phyloP scores from a whole-genome alignment of 2,797 vertebrate species.

The Enteromius paludinosus region DNA sequence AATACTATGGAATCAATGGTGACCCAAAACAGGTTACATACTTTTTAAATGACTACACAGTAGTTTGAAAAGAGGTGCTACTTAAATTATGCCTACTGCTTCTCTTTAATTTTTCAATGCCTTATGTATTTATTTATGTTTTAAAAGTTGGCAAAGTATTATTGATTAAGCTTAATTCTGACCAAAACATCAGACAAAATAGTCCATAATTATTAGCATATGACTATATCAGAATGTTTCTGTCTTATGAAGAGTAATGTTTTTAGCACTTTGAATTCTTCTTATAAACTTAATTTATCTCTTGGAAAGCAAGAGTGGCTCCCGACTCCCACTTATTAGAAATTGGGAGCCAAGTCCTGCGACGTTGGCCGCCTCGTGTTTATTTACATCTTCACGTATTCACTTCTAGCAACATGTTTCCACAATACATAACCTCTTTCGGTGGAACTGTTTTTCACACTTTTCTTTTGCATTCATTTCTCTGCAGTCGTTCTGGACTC shows the following conservation, averaged over 20 bases:
- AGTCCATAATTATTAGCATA: neutral
- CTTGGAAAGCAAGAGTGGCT: conserved; percentile 32
- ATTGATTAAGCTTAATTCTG: too few species aligned
- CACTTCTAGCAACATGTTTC: conserved; percentile 35
- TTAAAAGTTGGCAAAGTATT: neutral
- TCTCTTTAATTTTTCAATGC: neutral
- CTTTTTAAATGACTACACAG: too few species aligned
- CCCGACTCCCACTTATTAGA: conserved; percentile 37
- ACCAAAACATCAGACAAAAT: neutral
- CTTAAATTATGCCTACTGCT: neutral
- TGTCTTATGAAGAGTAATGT: neutral
- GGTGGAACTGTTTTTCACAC: conserved; percentile 39
- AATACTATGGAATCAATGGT: too few species aligned
- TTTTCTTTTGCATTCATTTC: conserved; percentile 7
- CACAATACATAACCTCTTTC: conserved; percentile 38
- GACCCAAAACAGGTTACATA: too few species aligned
- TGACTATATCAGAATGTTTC: neutral
- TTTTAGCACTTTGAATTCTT: neutral
- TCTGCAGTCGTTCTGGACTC: conserved; percentile 10
- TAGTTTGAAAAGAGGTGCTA: too few species aligned
- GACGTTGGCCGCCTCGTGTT: conserved; percentile 38
- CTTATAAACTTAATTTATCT: conserved; percentile 5
- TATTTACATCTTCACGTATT: conserved; percentile 43
- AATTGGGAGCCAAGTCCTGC: conserved; percentile 31
- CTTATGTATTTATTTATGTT: neutral